These are phyloP conservation scores for Oeneis ivallda DNA, from an alignment of 2,888 invertebrate species.

Conservation along the genomic window DNA sequence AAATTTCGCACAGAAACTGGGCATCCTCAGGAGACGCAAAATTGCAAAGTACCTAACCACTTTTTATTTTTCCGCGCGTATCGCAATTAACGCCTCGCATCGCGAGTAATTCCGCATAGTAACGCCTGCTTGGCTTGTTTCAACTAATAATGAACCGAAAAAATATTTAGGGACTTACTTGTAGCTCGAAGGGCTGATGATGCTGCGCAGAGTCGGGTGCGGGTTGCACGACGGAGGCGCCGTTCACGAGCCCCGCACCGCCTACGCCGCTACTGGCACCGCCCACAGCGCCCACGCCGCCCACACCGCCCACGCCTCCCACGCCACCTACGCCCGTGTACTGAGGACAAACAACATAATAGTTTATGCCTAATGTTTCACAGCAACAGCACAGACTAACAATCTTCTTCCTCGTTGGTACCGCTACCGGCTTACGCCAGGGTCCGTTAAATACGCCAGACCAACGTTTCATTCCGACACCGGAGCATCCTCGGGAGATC, in stretches of 20 bases:
- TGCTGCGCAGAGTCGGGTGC: constrained; percentile 81
- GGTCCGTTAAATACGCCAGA: no score
- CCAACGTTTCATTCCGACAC: no score
- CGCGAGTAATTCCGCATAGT: no score
- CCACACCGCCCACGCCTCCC: constrained; percentile 44
- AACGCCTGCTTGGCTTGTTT: no score
- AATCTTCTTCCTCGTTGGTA: no score
- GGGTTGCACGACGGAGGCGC: constrained; percentile 74
- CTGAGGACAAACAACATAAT: constrained; percentile 34
- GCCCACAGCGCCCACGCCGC: constrained; percentile 47
- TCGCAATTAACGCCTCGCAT: no score
- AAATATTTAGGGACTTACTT: constrained; percentile 75
- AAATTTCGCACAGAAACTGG: no score
- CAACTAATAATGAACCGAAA: neutral
- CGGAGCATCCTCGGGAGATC: no score
- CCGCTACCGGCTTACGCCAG: no score
- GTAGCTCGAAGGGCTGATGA: constrained; percentile 89
- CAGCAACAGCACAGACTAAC: neutral
- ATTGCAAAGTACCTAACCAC: no score
- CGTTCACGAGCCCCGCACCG: constrained; percentile 69
- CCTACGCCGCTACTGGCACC: constrained; percentile 54
- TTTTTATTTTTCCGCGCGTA: no score
- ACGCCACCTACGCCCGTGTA: constrained; percentile 48
- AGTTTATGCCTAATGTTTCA: neutral
- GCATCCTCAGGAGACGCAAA: no score